A percentile compares a stretch with the other conserved stretches of the same genome.
Evolutionary conservation across 1,140 invertebrate genomes (phyloP).

Genomic region (Helicoverpa zea): DNA sequence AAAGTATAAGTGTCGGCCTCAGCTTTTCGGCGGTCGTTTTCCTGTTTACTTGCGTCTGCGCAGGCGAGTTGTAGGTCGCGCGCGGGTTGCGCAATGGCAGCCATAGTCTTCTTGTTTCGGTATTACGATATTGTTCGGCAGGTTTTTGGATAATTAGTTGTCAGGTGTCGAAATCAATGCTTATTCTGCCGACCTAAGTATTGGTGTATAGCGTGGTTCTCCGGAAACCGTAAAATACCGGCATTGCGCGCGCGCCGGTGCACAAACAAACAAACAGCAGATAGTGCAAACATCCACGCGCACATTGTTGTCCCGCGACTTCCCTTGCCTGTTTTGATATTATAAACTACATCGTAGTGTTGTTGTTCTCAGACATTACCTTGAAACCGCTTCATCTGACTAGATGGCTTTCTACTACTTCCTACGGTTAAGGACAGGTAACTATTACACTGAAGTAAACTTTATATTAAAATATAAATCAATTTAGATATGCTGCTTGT

Average conservation of each 20-base stretch:
- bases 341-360: conserved; percentile 31
- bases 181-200: conserved; percentile 6
- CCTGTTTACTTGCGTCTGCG: conserved; percentile 50
- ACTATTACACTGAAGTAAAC: background rate
- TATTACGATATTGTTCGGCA: conserved; percentile 25
- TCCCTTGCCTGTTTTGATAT: conserved; percentile 55
- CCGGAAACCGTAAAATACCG: conserved; percentile 56
- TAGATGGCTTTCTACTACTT: conserved; percentile 24
- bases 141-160: conserved; percentile 33
- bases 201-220: conserved; percentile 20
- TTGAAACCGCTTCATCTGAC: conserved; percentile 23
- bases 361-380: conserved; percentile 18
- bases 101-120: conserved; percentile 43
- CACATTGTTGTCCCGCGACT: conserved; percentile 49
- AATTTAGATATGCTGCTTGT: background rate
- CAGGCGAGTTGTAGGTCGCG: conserved; percentile 47
- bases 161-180: conserved; percentile 5
- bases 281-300: conserved; percentile 49
- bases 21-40: conserved; percentile 44
- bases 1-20: conserved; percentile 36
- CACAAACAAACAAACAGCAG: conserved; percentile 56
- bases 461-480: too few relatives aligned
- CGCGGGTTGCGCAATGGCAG: conserved; percentile 43
- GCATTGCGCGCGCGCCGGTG: conserved; percentile 54
- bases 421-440: conserved; percentile 27